Evolutionary conservation across 2,797 vertebrate species (phyloP).

Genomic region (Pipistrellus pipistrellus): DNA sequence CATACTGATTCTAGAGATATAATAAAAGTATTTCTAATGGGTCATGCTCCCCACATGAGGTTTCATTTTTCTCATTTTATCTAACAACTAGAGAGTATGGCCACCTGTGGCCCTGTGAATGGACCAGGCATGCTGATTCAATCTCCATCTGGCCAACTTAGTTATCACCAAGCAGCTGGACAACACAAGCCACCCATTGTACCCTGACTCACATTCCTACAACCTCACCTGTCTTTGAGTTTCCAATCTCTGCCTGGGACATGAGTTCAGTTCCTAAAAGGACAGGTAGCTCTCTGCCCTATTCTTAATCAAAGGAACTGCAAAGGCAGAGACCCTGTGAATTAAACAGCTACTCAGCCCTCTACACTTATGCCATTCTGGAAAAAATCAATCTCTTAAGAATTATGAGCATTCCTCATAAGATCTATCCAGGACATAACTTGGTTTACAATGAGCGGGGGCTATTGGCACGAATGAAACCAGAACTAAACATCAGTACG

Average conservation of each 20-base stretch:
- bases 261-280: background rate
- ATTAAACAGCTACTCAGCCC: background rate
- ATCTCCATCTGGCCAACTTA: background rate
- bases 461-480: background rate
- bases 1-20: background rate
- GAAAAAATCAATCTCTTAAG: background rate
- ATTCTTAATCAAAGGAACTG: background rate
- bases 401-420: background rate
- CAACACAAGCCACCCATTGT: background rate
- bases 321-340: background rate
- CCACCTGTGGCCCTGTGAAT: background rate
- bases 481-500: background rate
- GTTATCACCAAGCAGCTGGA: background rate
- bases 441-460: background rate
- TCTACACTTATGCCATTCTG: background rate
- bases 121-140: background rate
- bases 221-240: background rate
- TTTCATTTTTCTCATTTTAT: constrained; percentile 39
- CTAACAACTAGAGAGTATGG: background rate
- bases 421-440: background rate
- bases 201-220: background rate
- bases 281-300: background rate
- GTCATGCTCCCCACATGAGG: background rate
- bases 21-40: background rate
- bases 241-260: no score